Evolutionary conservation across 2,888 invertebrate species (phyloP).

Genomic region (Bursaphelenchus okinawaensis): DNA sequence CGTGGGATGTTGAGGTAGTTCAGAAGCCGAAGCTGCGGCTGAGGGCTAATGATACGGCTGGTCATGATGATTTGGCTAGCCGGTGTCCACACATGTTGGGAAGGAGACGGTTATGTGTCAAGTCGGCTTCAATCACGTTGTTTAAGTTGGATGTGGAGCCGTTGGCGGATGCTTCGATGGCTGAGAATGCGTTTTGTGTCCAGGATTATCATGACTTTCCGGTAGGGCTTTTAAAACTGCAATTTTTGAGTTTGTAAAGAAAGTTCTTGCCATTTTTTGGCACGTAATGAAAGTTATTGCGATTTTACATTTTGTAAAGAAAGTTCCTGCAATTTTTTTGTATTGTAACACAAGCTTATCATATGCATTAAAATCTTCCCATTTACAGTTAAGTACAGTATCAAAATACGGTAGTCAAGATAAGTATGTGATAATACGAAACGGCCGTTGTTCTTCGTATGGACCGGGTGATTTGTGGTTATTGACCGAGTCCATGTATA

Average conservation of each 20-base stretch:
- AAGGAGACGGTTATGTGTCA: constrained; percentile 23
- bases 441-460: constrained; percentile 31
- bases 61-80: constrained; percentile 24
- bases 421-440: constrained; percentile 29
- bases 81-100: constrained; percentile 23
- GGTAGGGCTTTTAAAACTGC: constrained; percentile 15
- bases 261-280: not conserved
- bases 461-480: constrained; percentile 33
- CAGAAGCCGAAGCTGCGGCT: constrained; percentile 24
- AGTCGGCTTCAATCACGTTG: constrained; percentile 21
- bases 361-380: too few relatives aligned
- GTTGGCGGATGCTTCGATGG: constrained; percentile 1
- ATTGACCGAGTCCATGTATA: constrained; percentile 17
- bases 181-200: constrained; percentile 24
- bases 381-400: constrained; percentile 30
- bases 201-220: constrained; percentile 24
- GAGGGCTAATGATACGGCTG: constrained; percentile 17
- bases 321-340: too few relatives aligned
- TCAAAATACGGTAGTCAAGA: constrained; percentile 35
- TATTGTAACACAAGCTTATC: too few relatives aligned
- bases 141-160: constrained; percentile 32
- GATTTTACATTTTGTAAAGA: too few relatives aligned
- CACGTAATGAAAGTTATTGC: too few relatives aligned
- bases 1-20: constrained; percentile 31
- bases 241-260: not conserved